Conservation (phyloP, 2,888 invertebrate genomes). For the Anarsia innoxiella region DNA sequence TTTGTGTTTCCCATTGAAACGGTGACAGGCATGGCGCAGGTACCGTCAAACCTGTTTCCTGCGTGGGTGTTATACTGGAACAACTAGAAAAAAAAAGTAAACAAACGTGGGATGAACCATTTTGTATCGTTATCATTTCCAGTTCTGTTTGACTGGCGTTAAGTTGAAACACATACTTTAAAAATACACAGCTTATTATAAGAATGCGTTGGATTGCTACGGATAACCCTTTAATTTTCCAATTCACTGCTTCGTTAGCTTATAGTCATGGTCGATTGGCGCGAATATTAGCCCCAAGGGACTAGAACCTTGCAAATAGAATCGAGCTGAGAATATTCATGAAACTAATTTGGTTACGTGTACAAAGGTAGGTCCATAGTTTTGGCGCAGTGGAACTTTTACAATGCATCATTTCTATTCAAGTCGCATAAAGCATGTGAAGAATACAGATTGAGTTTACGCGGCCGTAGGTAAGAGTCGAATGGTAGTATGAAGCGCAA, state of each 20-base stretch:
- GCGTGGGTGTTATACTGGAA: slow-evolving; percentile 43
- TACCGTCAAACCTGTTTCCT: slow-evolving; percentile 37
- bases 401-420: slow-evolving; percentile 60
- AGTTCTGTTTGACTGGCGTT: slow-evolving; percentile 19
- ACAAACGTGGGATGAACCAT: slow-evolving; percentile 33
- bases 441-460: slow-evolving; percentile 55
- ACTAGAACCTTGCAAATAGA: slow-evolving; percentile 15
- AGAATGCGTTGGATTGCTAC: slow-evolving; percentile 18
- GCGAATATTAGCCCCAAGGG: slow-evolving; percentile 29
- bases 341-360: slow-evolving; percentile 35
- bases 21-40: slow-evolving; percentile 47
- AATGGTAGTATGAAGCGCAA: slow-evolving; percentile 18
- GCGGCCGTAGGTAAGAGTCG: slow-evolving; percentile 26
- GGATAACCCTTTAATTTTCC: slow-evolving; percentile 51
- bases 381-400: slow-evolving; percentile 51
- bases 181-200: slow-evolving; percentile 14
- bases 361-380: slow-evolving; percentile 34
- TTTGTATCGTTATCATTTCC: slow-evolving; percentile 28
- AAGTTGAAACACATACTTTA: slow-evolving; percentile 11
- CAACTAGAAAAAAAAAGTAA: slow-evolving; percentile 42
- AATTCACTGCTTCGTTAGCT: slow-evolving; percentile 40
- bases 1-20: slow-evolving; percentile 32
- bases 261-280: slow-evolving; percentile 30
- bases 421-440: slow-evolving; percentile 33
- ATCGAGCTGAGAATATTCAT: slow-evolving; percentile 30